Percentiles rank a stretch among this genome's conserved stretches.
These are phyloP conservation scores for Ephestia elutella DNA, from an alignment of 1,140 invertebrate species.

Conservation along the genomic window DNA sequence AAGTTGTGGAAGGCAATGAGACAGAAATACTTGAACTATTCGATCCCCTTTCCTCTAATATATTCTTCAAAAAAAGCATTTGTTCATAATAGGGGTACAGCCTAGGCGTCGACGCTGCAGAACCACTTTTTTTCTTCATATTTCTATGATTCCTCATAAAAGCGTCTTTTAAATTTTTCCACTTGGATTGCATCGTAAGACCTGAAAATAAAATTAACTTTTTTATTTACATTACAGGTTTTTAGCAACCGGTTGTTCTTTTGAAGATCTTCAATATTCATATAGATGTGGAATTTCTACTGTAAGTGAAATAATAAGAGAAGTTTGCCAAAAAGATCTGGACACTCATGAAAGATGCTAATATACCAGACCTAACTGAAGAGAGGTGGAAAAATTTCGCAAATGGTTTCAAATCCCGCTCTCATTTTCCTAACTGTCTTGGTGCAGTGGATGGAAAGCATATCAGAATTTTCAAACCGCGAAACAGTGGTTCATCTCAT, in stretches of 20 bases:
- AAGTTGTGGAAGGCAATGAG: no score
- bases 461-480: conserved; percentile 33
- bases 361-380: conserved; percentile 15
- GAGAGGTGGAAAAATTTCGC: background rate
- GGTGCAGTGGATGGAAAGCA: conserved; percentile 41
- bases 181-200: no score
- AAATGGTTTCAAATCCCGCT: conserved; percentile 21
- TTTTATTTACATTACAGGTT: conserved; percentile 40
- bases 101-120: conserved; percentile 19
- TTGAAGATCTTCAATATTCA: conserved; percentile 41
- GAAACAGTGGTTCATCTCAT: no score
- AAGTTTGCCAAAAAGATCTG: conserved; percentile 40
- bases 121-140: conserved; percentile 31
- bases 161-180: no score
- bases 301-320: conserved; percentile 30
- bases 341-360: conserved; percentile 24
- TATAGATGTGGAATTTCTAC: conserved; percentile 43
- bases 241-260: conserved; percentile 36
- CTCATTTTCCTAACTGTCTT: no score
- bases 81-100: conserved; percentile 23
- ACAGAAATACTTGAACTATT: no score
- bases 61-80: conserved; percentile 19
- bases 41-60: background rate
- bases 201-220: background rate
- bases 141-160: conserved; percentile 12